phyloP scores from a whole-genome alignment of 2,797 vertebrate species.

The Enteromius thamalakanensis region DNA sequence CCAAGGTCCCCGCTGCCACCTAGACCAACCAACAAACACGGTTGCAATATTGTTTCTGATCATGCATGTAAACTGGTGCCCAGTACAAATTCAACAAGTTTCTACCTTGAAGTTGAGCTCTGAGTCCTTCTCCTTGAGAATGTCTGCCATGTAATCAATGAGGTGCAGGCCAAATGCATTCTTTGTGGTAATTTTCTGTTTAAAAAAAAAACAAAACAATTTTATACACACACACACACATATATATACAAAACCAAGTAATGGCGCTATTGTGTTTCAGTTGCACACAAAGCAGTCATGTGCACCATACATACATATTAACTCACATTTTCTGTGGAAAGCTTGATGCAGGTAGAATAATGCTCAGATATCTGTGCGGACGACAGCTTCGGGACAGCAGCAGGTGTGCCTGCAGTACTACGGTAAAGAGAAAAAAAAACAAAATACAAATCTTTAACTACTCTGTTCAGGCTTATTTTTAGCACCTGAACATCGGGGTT shows the following conservation, averaged over 20 bases:
- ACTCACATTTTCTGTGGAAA: slow-evolving; percentile 94
- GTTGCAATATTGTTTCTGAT: not conserved
- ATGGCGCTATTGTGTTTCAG: not conserved
- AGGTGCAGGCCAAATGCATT: slow-evolving; percentile 95
- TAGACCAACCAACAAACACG: slow-evolving; percentile 62
- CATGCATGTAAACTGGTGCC: not conserved
- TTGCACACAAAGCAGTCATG: not conserved
- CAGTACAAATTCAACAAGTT: not conserved
- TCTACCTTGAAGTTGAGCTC: slow-evolving; percentile 93
- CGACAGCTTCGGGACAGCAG: slow-evolving; percentile 81
- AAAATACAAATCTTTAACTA: not conserved
- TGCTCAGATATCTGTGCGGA: slow-evolving; percentile 92
- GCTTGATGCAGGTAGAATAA: slow-evolving; percentile 95
- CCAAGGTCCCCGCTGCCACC: slow-evolving; percentile 92
- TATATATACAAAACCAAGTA: too few species aligned
- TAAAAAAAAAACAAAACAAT: too few species aligned
- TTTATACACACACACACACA: too few species aligned
- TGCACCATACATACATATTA: not conserved
- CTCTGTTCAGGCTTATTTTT: not conserved
- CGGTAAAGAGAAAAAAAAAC: not conserved
- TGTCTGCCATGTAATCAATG: slow-evolving; percentile 94
- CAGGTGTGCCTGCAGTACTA: slow-evolving; percentile 77
- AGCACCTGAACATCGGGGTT: not conserved
- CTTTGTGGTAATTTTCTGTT: slow-evolving; percentile 96
- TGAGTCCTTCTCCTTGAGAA: slow-evolving; percentile 89